A percentile compares a stretch with the other conserved stretches of the same genome.
Evolutionary conservation across 1,140 invertebrate genomes (phyloP).

Genomic region (Anthonomus grandis): DNA sequence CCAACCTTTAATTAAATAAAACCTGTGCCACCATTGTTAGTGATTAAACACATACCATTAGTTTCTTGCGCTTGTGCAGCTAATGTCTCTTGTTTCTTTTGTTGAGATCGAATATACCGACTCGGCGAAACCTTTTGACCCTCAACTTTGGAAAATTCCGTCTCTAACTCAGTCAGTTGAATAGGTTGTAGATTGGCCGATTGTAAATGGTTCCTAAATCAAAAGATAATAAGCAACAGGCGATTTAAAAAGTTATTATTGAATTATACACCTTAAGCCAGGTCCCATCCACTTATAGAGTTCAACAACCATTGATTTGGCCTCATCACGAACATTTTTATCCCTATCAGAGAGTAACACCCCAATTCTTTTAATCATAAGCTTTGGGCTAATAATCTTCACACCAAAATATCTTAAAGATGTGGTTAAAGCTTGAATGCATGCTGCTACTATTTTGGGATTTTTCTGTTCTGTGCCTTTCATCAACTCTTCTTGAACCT

Average conservation of each 20-base stretch:
- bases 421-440: constrained; percentile 70
- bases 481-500: constrained; percentile 76
- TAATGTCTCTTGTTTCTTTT: constrained; percentile 68
- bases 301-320: constrained; percentile 84
- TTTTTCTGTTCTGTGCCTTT: constrained; percentile 95
- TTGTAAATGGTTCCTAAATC: constrained; percentile 67
- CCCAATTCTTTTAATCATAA: constrained; percentile 83
- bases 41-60: constrained; percentile 17
- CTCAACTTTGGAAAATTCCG: constrained; percentile 78
- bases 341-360: constrained; percentile 86
- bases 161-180: constrained; percentile 82
- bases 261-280: constrained; percentile 35
- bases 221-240: constrained; percentile 2
- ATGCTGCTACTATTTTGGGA: constrained; percentile 89
- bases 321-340: constrained; percentile 88
- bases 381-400: constrained; percentile 87
- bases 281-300: constrained; percentile 69
- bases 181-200: constrained; percentile 77
- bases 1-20: background rate
- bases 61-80: constrained; percentile 50
- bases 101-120: constrained; percentile 85
- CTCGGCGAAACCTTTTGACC: constrained; percentile 69
- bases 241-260: background rate
- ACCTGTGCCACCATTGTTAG: background rate
- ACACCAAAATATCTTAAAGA: constrained; percentile 86